Base-by-base conservation (phyloP, 1,140 invertebrate species). In the Eriocheir sinensis region DNA sequence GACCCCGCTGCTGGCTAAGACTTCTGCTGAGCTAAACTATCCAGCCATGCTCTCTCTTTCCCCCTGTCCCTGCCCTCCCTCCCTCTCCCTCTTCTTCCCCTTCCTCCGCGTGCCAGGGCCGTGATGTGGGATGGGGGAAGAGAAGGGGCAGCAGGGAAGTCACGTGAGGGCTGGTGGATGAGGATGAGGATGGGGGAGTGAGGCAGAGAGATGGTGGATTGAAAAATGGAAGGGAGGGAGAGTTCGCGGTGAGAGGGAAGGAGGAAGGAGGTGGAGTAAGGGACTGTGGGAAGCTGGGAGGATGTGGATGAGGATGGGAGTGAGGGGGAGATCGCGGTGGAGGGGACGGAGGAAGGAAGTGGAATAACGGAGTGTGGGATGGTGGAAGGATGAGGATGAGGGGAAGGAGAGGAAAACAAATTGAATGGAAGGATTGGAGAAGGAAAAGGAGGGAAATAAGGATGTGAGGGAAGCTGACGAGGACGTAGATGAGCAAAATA, bases 241-340 rank as follows among this genome's bases (percentile, higher is more conserved):
- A 27, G 80, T 30, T 81, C 0, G 80, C 30, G 27, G 1, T 81
- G 21, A 48, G 44, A 48, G 44, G 15, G 44, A 48, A 15, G 15
- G 44, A 48, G 44, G 15, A 15, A 48, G 44, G 44, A 48, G 44
- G 15, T 48, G 44, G 2, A 53, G 48, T 17, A 9, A 53, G 48
- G 21, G 48, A 53, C 1, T 1, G 0, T 17, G 9, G 48, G 8
- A 53, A 38, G 41, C 21, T 40, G 53, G 38, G 89, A 36, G 53
- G 38, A 48, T 15, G 86, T 17, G 53, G 72, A 38, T 27, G 89
- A 91, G 53, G 36, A 60, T n/a, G 4, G 72, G 89, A 41, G 89
- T 15, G 34, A 53, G 41, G 30, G 89, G 53, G 89, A 41, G 53
- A 34, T 30, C 4, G 48, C 3, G 30, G 34, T n/a, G 12, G 17